Percentiles rank a stretch among this genome's conserved stretches.
phyloP scores from a whole-genome alignment of 2,888 invertebrate genomes.

The Saturnia pavonia region DNA sequence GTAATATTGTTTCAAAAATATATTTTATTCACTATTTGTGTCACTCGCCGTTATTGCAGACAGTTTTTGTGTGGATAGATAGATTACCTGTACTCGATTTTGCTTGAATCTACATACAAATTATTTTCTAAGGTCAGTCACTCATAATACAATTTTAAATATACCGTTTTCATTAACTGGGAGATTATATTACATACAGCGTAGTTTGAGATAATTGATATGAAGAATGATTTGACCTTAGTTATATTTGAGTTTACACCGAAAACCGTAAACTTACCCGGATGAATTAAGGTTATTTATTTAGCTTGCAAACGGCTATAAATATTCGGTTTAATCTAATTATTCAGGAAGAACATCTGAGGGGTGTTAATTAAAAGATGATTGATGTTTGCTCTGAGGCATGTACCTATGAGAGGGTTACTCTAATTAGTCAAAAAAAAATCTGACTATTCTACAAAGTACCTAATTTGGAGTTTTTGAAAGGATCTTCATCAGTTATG shows the following conservation, averaged over 20 bases:
- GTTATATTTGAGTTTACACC: not conserved
- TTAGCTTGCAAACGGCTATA: slow-evolving; percentile 24
- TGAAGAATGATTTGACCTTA: slow-evolving; percentile 4
- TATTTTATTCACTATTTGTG: too few relatives aligned
- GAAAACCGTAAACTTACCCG: not conserved
- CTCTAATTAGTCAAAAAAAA: not conserved
- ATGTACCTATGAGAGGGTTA: not conserved
- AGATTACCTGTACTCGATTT: too few relatives aligned
- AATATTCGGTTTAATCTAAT: slow-evolving; percentile 16
- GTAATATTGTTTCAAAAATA: too few relatives aligned
- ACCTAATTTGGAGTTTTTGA: not conserved
- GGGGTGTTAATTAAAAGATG: slow-evolving; percentile 16
- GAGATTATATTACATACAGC: too few relatives aligned
- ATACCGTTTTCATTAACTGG: too few relatives aligned
- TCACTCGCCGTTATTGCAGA: too few relatives aligned
- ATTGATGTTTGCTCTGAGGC: slow-evolving; percentile 7
- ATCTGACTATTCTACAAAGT: too few relatives aligned
- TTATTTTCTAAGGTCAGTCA: too few relatives aligned
- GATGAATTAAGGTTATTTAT: slow-evolving; percentile 14
- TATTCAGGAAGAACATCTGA: slow-evolving; percentile 15
- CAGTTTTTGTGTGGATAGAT: too few relatives aligned
- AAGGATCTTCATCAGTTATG: too few relatives aligned
- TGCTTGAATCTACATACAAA: too few relatives aligned
- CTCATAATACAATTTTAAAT: too few relatives aligned
- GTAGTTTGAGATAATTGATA: slow-evolving; percentile 12